Evolutionary conservation across 1,140 invertebrate species (phyloP).

Genomic region (Solen grandis): DNA sequence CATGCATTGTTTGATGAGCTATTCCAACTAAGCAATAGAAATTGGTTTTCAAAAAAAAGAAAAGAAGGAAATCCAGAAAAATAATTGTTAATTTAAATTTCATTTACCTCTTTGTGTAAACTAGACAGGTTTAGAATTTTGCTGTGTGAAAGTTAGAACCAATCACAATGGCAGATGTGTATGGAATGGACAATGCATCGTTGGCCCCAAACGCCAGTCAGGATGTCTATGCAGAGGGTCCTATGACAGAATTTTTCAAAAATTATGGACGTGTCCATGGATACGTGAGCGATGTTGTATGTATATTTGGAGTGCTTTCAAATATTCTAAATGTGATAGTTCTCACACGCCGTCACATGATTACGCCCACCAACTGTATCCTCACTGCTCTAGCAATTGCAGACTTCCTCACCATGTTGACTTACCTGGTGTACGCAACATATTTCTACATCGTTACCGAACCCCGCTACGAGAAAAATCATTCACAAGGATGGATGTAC

Average conservation of each 20-base stretch:
- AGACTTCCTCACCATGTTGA: constrained; percentile 93
- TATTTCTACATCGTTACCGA: constrained; percentile 82
- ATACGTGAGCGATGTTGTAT: constrained; percentile 88
- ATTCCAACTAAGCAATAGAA: too few species aligned
- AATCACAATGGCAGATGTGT: too few species aligned
- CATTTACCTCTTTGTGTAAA: too few species aligned
- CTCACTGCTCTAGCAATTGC: constrained; percentile 91
- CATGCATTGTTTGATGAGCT: too few species aligned
- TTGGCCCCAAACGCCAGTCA: background rate
- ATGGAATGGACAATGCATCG: too few species aligned
- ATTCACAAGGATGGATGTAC: constrained; percentile 74
- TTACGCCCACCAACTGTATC: constrained; percentile 90
- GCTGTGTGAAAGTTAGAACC: too few species aligned
- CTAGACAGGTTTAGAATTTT: too few species aligned
- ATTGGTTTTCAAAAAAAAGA: too few species aligned
- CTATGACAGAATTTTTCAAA: constrained; percentile 13
- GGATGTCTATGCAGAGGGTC: background rate
- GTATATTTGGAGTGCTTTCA: constrained; percentile 92
- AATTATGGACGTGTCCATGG: constrained; percentile 85
- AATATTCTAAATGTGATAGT: constrained; percentile 95
- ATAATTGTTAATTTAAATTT: too few species aligned
- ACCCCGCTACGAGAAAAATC: constrained; percentile 54
- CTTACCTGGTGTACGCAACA: constrained; percentile 91
- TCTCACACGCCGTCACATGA: constrained; percentile 91
- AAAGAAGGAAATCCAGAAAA: too few species aligned